A percentile compares a stretch with the other conserved stretches of the same genome.
phyloP scores from a whole-genome alignment of 2,888 invertebrate genomes.

The Vannuccia rotundouncinata region DNA sequence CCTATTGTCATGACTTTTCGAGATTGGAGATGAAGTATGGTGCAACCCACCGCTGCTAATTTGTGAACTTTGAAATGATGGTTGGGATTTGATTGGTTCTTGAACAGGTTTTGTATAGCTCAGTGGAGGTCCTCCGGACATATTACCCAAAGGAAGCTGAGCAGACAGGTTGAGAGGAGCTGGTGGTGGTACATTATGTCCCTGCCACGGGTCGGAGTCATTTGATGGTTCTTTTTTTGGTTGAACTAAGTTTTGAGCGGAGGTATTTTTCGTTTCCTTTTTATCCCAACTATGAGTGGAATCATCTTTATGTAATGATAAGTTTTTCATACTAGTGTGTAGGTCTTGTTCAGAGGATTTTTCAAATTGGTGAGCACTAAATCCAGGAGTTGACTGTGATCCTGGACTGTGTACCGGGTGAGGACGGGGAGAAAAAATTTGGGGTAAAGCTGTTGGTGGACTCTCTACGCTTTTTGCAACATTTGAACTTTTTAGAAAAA shows the following conservation, averaged over 20 bases:
- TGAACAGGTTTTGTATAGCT: not conserved
- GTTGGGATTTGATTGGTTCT: not conserved
- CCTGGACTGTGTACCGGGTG: not conserved
- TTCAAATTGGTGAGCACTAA: not conserved
- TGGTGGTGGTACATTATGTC: not conserved
- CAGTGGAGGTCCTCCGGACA: not conserved
- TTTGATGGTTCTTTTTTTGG: not conserved
- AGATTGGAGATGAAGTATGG: not conserved
- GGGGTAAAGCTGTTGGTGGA: not conserved
- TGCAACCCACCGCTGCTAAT: no score
- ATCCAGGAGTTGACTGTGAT: not conserved
- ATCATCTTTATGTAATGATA: not conserved
- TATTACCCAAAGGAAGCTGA: not conserved
- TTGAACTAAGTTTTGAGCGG: not conserved
- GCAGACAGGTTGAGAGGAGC: not conserved
- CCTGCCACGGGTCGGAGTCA: not conserved
- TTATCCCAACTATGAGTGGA: not conserved
- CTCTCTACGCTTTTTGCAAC: not conserved
- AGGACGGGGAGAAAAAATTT: not conserved
- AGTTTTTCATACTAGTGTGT: not conserved
- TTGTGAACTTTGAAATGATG: no score
- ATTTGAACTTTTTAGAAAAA: not conserved
- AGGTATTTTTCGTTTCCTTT: not conserved
- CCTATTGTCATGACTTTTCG: no score
- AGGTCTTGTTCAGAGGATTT: not conserved